Evolutionary conservation across 2,888 invertebrate genomes (phyloP).

Genomic region (Capitulum mitella): DNA sequence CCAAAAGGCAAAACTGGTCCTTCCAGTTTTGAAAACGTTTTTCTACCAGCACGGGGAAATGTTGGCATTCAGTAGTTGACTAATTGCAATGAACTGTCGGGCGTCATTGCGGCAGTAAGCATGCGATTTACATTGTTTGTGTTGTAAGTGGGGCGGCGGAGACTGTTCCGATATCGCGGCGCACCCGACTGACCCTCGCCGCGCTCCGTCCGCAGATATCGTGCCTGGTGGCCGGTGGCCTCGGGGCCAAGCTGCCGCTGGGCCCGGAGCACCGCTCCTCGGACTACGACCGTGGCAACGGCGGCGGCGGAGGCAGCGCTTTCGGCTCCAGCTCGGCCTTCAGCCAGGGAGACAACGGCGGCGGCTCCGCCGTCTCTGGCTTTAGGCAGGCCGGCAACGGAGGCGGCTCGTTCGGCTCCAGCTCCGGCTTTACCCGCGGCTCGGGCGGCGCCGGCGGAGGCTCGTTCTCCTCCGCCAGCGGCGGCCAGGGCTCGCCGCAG

Average conservation of each 20-base stretch:
- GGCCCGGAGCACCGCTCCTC: not conserved
- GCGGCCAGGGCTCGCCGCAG: not conserved
- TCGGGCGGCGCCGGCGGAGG: not conserved
- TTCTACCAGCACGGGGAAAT: too few relatives aligned
- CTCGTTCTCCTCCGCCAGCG: not conserved
- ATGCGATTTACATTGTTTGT: too few relatives aligned
- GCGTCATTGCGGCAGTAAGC: too few relatives aligned
- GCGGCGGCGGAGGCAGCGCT: not conserved
- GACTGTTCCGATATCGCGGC: too few relatives aligned
- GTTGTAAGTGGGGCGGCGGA: too few relatives aligned
- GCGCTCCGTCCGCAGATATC: not conserved
- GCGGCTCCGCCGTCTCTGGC: not conserved
- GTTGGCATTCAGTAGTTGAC: too few relatives aligned
- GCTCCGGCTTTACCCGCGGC: not conserved
- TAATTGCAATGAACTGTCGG: too few relatives aligned
- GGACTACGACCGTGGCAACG: not conserved
- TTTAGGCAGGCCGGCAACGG: not conserved
- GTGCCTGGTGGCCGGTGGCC: slow-evolving; percentile 11
- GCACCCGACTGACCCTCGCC: not conserved
- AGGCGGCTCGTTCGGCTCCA: not conserved
- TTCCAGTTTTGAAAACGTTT: too few relatives aligned
- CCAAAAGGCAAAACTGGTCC: too few relatives aligned
- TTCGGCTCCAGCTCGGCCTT: not conserved
- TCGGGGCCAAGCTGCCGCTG: slow-evolving; percentile 4
- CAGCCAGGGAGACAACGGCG: not conserved